phyloP scores from a whole-genome alignment of 2,797 vertebrate species.

The Vultur gryphus region DNA sequence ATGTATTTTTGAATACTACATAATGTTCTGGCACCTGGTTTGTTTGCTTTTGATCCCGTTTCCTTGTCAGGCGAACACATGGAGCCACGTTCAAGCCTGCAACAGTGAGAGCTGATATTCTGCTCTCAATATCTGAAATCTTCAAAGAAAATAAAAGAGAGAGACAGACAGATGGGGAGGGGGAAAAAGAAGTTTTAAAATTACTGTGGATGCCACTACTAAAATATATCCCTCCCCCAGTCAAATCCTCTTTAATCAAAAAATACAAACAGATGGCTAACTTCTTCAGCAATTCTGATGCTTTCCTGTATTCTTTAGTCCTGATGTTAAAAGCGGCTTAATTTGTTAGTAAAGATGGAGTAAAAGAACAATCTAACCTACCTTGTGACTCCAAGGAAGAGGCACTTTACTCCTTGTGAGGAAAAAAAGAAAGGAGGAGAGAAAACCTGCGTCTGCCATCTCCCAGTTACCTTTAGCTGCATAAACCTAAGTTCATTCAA shows the following conservation, averaged over 20 bases:
- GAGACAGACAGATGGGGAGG: constrained; percentile 31
- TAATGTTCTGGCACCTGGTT: constrained; percentile 78
- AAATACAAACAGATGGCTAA: background rate
- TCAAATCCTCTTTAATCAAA: background rate
- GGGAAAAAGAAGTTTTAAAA: constrained; percentile 53
- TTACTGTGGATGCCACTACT: constrained; percentile 34
- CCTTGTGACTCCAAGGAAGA: background rate
- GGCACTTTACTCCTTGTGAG: constrained; percentile 13
- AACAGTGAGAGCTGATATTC: constrained; percentile 93
- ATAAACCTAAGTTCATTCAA: background rate
- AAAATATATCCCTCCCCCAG: constrained; percentile 26
- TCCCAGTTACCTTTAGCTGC: background rate
- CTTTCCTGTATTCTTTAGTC: background rate
- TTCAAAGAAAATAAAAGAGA: constrained; percentile 66
- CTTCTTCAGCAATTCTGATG: constrained; percentile 18
- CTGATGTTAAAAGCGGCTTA: background rate
- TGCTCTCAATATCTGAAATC: constrained; percentile 97
- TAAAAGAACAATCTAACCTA: constrained; percentile 24
- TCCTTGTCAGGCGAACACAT: constrained; percentile 85
- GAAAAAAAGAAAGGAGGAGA: background rate
- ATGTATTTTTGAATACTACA: constrained; percentile 14
- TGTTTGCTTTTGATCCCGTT: constrained; percentile 79
- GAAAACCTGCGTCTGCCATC: background rate
- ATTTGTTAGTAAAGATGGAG: background rate
- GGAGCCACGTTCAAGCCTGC: constrained; percentile 92